Evolutionary conservation across 2,113 vertebrate genomes (phyloP).

Genomic region (Silurus glanis): DNA sequence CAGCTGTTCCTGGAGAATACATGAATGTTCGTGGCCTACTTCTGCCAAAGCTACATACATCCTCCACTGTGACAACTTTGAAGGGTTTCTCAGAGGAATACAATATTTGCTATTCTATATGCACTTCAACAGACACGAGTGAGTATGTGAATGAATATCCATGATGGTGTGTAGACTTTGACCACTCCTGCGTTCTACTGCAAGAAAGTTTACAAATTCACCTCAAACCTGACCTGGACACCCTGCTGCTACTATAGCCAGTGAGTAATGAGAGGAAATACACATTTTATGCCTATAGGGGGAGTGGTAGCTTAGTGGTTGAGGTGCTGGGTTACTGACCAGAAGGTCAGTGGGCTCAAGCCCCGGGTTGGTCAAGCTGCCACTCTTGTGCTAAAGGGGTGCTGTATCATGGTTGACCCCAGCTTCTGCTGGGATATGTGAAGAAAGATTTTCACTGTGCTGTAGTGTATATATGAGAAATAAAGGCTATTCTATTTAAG

Average conservation of each 20-base stretch:
- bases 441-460: no score
- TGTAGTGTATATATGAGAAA: no score
- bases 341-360: no score
- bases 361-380: no score
- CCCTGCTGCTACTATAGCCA: neutral
- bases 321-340: no score
- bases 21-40: neutral
- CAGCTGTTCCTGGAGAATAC: neutral
- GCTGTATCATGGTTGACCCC: no score
- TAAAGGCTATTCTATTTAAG: neutral
- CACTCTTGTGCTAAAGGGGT: no score
- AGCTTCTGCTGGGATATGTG: no score
- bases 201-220: neutral
- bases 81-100: neutral
- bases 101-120: neutral
- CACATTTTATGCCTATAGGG: no score
- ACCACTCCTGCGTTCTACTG: neutral
- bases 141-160: neutral
- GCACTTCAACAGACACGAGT: neutral
- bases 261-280: neutral
- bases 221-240: neutral
- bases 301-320: no score
- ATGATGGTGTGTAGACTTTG: neutral
- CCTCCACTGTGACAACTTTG: neutral
- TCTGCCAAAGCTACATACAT: neutral